Percentiles rank a stretch among this genome's conserved stretches.
These are phyloP conservation scores for Pholis gunnellus DNA, from an alignment of 2,113 vertebrate genomes.

Conservation along the genomic window DNA sequence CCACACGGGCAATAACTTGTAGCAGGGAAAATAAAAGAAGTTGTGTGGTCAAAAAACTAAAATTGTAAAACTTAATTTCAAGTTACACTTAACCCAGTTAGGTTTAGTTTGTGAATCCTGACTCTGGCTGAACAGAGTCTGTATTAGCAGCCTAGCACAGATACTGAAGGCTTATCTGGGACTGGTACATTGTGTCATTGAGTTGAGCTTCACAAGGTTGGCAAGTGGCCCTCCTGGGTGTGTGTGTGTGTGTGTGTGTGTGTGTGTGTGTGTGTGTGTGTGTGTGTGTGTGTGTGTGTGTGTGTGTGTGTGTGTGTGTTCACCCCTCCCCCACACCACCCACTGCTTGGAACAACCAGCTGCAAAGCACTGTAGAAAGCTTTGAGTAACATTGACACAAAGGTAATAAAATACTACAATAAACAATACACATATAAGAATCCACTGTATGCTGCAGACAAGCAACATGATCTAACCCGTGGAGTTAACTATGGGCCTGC, in stretches of 20 bases:
- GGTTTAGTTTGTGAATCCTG: conserved; percentile 10
- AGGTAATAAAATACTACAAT: conserved; percentile 8
- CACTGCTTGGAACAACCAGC: conserved; percentile 63
- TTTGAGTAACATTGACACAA: conserved; percentile 46
- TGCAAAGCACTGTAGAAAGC: conserved; percentile 63
- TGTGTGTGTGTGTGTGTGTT: background rate
- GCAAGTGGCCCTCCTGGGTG: conserved; percentile 62
- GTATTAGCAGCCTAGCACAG: conserved; percentile 22
- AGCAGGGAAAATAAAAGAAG: background rate
- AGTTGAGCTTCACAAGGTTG: conserved; percentile 73
- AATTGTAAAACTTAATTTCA: background rate
- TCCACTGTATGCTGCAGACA: background rate
- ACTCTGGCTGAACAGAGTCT: conserved; percentile 1
- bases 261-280: conserved; percentile 13
- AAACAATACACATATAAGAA: conserved; percentile 1
- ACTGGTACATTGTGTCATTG: conserved; percentile 75
- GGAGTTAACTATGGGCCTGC: background rate
- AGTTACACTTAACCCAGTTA: background rate
- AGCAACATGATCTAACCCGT: background rate
- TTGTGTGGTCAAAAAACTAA: background rate
- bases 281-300: conserved; percentile 9
- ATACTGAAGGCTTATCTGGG: conserved; percentile 60
- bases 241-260: conserved; percentile 24
- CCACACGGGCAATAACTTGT: background rate
- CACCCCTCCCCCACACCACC: conserved; percentile 62